phyloP scores from a whole-genome alignment of 2,113 vertebrate species.

The Alouatta palliata region DNA sequence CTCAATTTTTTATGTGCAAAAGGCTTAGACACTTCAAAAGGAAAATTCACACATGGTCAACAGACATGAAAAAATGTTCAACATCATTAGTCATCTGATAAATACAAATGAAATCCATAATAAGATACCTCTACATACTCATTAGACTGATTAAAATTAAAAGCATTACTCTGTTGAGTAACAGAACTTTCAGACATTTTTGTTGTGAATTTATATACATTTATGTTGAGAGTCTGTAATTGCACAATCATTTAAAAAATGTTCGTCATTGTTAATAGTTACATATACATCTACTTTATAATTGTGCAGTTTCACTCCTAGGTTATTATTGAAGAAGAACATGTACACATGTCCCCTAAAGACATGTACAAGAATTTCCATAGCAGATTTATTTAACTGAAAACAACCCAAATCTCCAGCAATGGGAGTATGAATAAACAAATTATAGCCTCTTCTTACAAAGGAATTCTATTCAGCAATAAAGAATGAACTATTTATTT shows the following conservation, averaged over 20 bases:
- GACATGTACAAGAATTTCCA: not conserved
- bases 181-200: not conserved
- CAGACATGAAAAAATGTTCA: not conserved
- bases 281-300: not conserved
- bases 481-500: not conserved
- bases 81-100: not conserved
- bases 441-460: not conserved
- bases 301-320: not conserved
- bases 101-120: not conserved
- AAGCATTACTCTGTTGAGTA: not conserved
- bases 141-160: not conserved
- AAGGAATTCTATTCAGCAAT: not conserved
- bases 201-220: not conserved
- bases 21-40: not conserved
- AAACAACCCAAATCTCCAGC: not conserved
- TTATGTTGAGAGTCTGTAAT: not conserved
- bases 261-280: not conserved
- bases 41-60: not conserved
- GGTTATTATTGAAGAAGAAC: not conserved
- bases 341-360: not conserved
- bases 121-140: not conserved
- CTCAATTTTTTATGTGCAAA: not conserved
- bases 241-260: not conserved
- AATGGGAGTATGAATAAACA: not conserved
- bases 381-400: not conserved